phyloP scores from a whole-genome alignment of 2,888 invertebrate species.

The Cryptophagus acutangulus region DNA sequence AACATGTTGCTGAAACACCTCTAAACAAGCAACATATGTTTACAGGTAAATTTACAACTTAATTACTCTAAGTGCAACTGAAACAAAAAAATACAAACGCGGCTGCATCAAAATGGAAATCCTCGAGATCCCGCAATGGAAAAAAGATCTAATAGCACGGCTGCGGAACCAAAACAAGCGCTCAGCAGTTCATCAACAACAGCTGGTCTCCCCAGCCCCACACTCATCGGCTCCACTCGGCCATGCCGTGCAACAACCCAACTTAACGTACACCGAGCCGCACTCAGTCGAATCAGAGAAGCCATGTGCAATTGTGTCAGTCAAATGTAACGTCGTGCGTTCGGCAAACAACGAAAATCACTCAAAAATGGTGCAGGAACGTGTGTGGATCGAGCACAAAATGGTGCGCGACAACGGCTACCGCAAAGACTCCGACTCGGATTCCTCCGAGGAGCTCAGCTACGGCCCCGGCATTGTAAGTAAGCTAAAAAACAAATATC shows the following conservation, averaged over 20 bases:
- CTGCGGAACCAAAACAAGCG: slow-evolving; percentile 53
- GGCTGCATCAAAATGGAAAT: no score
- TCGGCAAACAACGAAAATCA: slow-evolving; percentile 9
- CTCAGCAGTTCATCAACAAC: slow-evolving; percentile 19
- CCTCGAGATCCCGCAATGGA: slow-evolving; percentile 72
- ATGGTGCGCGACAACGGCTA: slow-evolving; percentile 33
- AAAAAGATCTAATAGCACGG: slow-evolving; percentile 74
- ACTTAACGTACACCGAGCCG: slow-evolving; percentile 27
- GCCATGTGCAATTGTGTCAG: slow-evolving; percentile 15
- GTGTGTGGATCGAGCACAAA: slow-evolving; percentile 42
- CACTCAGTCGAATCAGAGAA: slow-evolving; percentile 27
- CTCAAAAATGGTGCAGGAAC: slow-evolving; percentile 51
- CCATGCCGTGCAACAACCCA: slow-evolving; percentile 40
- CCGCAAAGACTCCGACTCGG: slow-evolving; percentile 48
- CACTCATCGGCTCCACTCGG: slow-evolving; percentile 29
- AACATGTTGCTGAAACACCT: no score
- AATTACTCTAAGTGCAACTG: no score
- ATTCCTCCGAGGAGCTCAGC: slow-evolving; percentile 72
- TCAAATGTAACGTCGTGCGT: slow-evolving; percentile 23
- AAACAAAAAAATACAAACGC: no score
- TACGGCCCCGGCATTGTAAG: slow-evolving; percentile 92
- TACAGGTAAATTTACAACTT: no score
- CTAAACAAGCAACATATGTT: no score
- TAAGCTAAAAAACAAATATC: slow-evolving; percentile 78
- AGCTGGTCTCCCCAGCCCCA: slow-evolving; percentile 21